Conservation (phyloP, 1,140 invertebrate genomes). For the Cotesia typhae region DNA sequence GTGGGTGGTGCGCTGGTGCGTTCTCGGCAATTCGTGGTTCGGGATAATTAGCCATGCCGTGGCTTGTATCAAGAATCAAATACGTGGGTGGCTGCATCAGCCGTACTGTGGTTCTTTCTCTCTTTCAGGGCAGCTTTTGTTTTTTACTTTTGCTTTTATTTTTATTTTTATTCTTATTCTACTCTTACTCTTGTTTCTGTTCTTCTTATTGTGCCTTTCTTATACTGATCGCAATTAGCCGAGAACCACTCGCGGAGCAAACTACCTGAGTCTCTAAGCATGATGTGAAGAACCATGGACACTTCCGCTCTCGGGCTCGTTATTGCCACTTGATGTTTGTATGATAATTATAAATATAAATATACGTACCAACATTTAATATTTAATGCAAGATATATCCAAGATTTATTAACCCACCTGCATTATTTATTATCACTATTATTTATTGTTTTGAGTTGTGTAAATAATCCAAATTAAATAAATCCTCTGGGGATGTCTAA, state of each 20-base stretch:
- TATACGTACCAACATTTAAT: not conserved
- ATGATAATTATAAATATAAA: constrained; percentile 1
- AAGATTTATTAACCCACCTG: no score
- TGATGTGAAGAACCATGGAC: constrained; percentile 4
- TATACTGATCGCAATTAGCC: constrained; percentile 31
- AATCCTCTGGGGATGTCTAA: not conserved
- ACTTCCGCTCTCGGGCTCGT: constrained; percentile 16
- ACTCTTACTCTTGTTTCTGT: not conserved
- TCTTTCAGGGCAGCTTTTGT: not conserved
- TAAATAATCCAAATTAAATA: not conserved
- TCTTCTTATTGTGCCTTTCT: not conserved
- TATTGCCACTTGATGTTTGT: constrained; percentile 12
- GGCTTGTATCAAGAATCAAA: constrained; percentile 36
- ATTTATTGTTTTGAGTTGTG: not conserved
- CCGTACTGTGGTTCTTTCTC: constrained; percentile 5
- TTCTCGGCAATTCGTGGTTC: constrained; percentile 35
- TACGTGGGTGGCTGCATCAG: constrained; percentile 37
- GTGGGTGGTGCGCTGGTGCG: constrained; percentile 36
- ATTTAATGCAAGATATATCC: not conserved
- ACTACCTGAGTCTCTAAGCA: not conserved
- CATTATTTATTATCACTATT: not conserved
- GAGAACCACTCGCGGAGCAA: constrained; percentile 27
- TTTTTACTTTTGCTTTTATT: not conserved
- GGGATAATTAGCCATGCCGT: constrained; percentile 37
- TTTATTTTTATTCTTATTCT: not conserved